Conservation (phyloP, 2,113 vertebrate genomes). For the Dendropsophus ebraccatus region DNA sequence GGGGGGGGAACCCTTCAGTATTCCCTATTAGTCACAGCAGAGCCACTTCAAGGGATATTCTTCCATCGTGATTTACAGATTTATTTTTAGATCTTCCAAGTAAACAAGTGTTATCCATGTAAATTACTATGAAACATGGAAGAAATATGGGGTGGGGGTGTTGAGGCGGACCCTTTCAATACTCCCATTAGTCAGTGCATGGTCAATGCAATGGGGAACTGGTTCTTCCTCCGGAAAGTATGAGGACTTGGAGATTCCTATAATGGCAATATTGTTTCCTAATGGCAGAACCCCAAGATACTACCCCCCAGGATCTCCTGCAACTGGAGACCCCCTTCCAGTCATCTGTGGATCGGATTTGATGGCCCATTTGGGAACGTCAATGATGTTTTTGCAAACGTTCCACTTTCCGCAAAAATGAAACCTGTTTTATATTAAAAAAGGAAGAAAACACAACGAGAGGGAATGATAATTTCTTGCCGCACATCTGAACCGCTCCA, state of each 20-base stretch:
- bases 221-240: background rate
- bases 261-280: no score
- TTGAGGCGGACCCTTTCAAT: background rate
- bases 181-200: background rate
- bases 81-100: background rate
- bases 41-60: no score
- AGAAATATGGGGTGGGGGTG: no score
- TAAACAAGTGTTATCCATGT: background rate
- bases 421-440: slow-evolving; percentile 39
- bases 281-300: background rate
- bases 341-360: background rate
- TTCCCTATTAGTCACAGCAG: no score
- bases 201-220: no score
- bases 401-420: background rate
- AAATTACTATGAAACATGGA: background rate
- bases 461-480: slow-evolving; percentile 29
- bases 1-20: no score
- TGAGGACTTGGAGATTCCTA: background rate
- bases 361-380: background rate
- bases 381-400: slow-evolving; percentile 9
- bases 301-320: no score
- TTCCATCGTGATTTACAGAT: background rate
- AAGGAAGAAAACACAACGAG: background rate
- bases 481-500: slow-evolving; percentile 54
- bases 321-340: background rate